Evolutionary conservation across 1,140 invertebrate species (phyloP).

Genomic region (Copidosoma floridanum): DNA sequence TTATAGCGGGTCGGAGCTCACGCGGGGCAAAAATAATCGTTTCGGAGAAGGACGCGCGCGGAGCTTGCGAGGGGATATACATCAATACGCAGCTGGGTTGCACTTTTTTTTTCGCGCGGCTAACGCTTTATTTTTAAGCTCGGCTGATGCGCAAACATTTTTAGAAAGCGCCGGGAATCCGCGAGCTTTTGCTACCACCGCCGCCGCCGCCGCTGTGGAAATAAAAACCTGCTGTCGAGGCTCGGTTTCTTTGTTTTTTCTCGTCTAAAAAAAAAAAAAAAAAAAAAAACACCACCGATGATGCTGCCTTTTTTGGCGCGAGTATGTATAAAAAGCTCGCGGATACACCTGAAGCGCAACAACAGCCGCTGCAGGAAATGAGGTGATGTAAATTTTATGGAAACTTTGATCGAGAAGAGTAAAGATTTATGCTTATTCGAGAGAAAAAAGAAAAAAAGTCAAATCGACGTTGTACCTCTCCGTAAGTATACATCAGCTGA

Average conservation of each 20-base stretch:
- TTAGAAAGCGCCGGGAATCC: slow-evolving; percentile 44
- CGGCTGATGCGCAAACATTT: slow-evolving; percentile 46
- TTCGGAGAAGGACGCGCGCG: too few species aligned
- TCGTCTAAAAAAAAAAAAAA: not conserved
- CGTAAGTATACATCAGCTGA: too few species aligned
- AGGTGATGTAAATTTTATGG: not conserved
- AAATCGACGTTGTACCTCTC: too few species aligned
- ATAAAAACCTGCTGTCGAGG: not conserved
- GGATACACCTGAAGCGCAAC: too few species aligned
- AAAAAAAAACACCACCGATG: not conserved
- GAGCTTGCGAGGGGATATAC: slow-evolving; percentile 29
- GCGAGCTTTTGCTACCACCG: not conserved
- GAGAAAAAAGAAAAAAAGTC: too few species aligned
- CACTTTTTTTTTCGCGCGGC: slow-evolving; percentile 41
- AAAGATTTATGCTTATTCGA: too few species aligned
- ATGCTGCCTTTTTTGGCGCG: not conserved
- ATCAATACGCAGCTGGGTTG: slow-evolving; percentile 31
- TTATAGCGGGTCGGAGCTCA: too few species aligned
- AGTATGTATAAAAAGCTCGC: too few species aligned
- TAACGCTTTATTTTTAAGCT: slow-evolving; percentile 48
- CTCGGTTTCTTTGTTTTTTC: slow-evolving; percentile 5
- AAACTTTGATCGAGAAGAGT: too few species aligned
- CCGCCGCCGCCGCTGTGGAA: not conserved
- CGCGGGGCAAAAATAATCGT: too few species aligned
- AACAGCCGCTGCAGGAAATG: not conserved